Conservation (phyloP, 2,113 vertebrate genomes). For the Xiphorhynchus elegans region DNA sequence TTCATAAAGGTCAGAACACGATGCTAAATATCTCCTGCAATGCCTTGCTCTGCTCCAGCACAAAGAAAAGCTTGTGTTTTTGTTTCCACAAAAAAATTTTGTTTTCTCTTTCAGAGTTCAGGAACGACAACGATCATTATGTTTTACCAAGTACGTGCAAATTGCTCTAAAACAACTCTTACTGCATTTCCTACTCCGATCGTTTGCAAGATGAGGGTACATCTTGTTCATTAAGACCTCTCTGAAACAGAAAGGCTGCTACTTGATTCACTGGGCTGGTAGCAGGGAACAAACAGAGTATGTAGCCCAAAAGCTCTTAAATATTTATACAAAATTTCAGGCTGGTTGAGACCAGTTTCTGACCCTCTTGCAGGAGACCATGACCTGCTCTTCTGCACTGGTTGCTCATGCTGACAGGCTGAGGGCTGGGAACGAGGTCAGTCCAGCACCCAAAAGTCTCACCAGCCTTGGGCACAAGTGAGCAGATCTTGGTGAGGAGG, state of each 20-base stretch:
- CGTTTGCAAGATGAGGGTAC: not conserved
- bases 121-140: not conserved
- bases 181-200: not conserved
- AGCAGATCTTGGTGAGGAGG: not conserved
- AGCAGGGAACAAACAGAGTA: not conserved
- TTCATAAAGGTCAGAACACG: not conserved
- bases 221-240: not conserved
- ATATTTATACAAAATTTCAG: not conserved
- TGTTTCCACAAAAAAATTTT: not conserved
- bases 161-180: not conserved
- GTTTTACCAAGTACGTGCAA: not conserved
- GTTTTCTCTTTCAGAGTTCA: conserved; percentile 32
- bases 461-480: not conserved
- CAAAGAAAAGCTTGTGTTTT: not conserved
- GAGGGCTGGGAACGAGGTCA: rapidly evolving
- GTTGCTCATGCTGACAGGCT: not conserved
- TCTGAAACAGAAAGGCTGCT: not conserved
- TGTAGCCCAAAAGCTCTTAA: not conserved
- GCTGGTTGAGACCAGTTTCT: not conserved
- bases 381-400: not conserved
- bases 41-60: not conserved
- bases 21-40: not conserved
- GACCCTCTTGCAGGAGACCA: not conserved
- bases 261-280: not conserved
- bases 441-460: not conserved